Evolutionary conservation across 2,888 invertebrate genomes (phyloP).

Genomic region (Seira musarum): DNA sequence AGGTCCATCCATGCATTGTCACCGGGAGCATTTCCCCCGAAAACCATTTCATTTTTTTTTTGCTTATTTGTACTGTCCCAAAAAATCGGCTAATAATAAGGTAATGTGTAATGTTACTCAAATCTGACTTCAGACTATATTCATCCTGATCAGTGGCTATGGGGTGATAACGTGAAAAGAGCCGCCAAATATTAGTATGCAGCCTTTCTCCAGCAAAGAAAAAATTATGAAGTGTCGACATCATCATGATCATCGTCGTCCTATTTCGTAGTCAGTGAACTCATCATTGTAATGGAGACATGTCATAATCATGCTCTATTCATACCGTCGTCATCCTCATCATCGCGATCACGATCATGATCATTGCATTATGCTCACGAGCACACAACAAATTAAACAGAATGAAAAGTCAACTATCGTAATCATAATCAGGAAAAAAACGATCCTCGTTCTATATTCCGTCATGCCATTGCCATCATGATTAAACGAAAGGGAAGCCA

Average conservation of each 20-base stretch:
- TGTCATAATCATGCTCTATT: conserved; percentile 5
- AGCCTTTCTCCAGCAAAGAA: background rate
- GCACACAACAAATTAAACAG: too few relatives aligned
- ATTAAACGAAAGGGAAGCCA: too few relatives aligned
- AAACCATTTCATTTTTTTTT: background rate
- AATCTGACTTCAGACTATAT: too few relatives aligned
- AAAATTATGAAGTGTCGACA: background rate
- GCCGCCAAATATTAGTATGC: background rate
- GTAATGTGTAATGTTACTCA: too few relatives aligned
- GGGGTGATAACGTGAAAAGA: background rate
- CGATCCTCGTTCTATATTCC: too few relatives aligned
- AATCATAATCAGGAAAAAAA: too few relatives aligned
- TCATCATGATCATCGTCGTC: background rate
- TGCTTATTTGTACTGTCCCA: too few relatives aligned
- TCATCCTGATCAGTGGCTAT: background rate
- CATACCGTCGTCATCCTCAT: background rate
- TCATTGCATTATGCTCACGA: too few relatives aligned
- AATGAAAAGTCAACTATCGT: too few relatives aligned
- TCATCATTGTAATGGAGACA: conserved; percentile 17
- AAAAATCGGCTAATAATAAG: too few relatives aligned
- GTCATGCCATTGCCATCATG: too few relatives aligned
- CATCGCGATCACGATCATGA: background rate
- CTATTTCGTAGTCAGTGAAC: too few relatives aligned
- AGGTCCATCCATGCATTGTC: background rate
- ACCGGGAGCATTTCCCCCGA: background rate